Conservation (phyloP, 2,888 invertebrate genomes). For the Campoplex capitator region DNA sequence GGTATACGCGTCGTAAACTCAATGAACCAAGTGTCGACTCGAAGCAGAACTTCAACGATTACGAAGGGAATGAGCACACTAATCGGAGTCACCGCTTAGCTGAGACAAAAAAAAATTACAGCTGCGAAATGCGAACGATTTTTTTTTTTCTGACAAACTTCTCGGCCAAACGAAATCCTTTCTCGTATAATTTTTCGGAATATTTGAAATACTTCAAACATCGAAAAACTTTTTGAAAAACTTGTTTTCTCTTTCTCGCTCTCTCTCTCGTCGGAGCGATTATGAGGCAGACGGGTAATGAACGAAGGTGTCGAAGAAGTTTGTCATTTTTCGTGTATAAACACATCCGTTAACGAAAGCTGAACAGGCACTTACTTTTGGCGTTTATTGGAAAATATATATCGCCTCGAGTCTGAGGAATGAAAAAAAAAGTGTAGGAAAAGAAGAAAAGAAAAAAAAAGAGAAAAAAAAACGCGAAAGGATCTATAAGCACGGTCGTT, state of each 20-base stretch:
- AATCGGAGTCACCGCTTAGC: conserved; percentile 8
- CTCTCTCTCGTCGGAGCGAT: not conserved
- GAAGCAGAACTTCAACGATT: not conserved
- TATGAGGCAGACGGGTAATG: not conserved
- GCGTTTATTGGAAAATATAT: conserved; percentile 59
- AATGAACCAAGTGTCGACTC: not conserved
- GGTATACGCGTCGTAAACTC: not conserved
- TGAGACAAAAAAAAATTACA: not conserved
- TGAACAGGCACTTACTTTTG: conserved; percentile 19
- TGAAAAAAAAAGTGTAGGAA: conserved; percentile 19
- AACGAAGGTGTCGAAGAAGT: not conserved
- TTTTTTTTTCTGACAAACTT: not conserved
- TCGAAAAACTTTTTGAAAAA: not conserved
- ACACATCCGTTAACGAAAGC: not conserved
- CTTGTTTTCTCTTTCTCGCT: not conserved
- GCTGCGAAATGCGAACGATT: not conserved
- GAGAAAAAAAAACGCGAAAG: conserved; percentile 40
- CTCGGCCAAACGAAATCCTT: not conserved
- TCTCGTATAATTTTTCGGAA: not conserved
- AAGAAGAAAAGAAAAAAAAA: conserved; percentile 32
- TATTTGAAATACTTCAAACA: not conserved
- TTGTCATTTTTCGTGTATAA: not conserved
- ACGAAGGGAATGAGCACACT: conserved; percentile 15
- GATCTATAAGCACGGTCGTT: conserved; percentile 12
- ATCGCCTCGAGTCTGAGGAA: conserved; percentile 23